Percentiles rank a stretch among this genome's conserved stretches.
Evolutionary conservation across 1,140 invertebrate genomes (phyloP).

Genomic region (Drosophila pallidifrons): DNA sequence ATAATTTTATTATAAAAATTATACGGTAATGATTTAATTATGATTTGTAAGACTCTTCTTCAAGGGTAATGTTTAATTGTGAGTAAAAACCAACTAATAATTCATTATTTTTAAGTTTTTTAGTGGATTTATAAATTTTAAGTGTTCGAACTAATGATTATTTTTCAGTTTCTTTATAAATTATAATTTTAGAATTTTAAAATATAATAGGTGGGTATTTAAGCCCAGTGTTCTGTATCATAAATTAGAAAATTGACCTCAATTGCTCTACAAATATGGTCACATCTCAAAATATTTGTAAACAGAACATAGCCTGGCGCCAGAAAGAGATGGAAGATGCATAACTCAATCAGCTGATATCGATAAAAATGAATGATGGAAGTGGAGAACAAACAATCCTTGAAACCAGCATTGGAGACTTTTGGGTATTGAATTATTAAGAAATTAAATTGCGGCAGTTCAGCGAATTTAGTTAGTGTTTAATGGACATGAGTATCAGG

Average conservation of each 20-base stretch:
- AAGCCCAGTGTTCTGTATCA: too few species aligned
- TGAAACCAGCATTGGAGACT: constrained; percentile 1
- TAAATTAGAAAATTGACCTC: not conserved
- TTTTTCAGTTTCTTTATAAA: too few species aligned
- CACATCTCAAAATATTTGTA: not conserved
- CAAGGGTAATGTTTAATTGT: too few species aligned
- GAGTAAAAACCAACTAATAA: too few species aligned
- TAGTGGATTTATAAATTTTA: too few species aligned
- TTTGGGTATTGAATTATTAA: not conserved
- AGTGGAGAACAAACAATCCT: not conserved
- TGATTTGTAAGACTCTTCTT: too few species aligned
- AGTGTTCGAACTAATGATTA: too few species aligned
- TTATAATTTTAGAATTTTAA: too few species aligned
- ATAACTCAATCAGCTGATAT: not conserved
- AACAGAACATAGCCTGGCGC: not conserved
- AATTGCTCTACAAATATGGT: too few species aligned
- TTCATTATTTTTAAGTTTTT: too few species aligned
- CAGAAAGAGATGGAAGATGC: not conserved
- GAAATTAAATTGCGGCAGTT: not conserved
- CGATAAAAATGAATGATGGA: not conserved
- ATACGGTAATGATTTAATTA: too few species aligned
- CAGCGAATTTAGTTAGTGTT: constrained; percentile 2
- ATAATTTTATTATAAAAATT: not conserved
- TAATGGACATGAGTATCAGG: constrained; percentile 13
- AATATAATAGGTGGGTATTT: too few species aligned